Conservation (phyloP, 2,113 vertebrate genomes). For the Platichthys flesus region DNA sequence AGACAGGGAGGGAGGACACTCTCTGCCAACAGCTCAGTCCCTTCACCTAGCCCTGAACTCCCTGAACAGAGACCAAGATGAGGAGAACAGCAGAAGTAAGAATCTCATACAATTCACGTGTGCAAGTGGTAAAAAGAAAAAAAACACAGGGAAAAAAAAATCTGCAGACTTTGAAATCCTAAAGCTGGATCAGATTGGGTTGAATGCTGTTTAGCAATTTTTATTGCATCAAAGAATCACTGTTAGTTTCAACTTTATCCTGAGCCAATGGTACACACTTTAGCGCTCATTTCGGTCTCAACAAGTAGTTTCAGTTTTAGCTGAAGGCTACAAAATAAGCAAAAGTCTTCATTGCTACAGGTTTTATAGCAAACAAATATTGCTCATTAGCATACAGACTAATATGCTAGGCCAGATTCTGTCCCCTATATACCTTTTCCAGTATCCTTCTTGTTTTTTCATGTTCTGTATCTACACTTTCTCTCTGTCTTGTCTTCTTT, state of each 20-base stretch:
- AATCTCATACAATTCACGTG: neutral
- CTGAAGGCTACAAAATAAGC: too few species aligned
- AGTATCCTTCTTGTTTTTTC: neutral
- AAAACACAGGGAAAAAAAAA: neutral
- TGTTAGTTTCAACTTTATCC: too few species aligned
- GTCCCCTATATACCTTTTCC: neutral
- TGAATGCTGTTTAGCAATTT: too few species aligned
- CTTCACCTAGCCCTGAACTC: slow-evolving; percentile 85
- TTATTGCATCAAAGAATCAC: too few species aligned
- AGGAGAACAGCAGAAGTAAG: slow-evolving; percentile 82
- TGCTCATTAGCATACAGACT: too few species aligned
- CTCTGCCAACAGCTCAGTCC: slow-evolving; percentile 80
- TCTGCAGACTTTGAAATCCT: neutral
- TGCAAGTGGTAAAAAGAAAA: neutral
- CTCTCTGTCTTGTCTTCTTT: slow-evolving; percentile 1
- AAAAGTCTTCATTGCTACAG: too few species aligned
- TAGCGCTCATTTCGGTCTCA: too few species aligned
- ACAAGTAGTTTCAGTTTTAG: too few species aligned
- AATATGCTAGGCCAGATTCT: neutral
- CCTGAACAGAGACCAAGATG: slow-evolving; percentile 82
- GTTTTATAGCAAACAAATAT: too few species aligned
- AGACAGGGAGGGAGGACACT: slow-evolving; percentile 79
- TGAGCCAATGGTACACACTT: too few species aligned
- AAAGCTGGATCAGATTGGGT: neutral
- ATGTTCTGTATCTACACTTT: neutral